phyloP scores from a whole-genome alignment of 2,888 invertebrate genomes.

The Aporophyla nigra region DNA sequence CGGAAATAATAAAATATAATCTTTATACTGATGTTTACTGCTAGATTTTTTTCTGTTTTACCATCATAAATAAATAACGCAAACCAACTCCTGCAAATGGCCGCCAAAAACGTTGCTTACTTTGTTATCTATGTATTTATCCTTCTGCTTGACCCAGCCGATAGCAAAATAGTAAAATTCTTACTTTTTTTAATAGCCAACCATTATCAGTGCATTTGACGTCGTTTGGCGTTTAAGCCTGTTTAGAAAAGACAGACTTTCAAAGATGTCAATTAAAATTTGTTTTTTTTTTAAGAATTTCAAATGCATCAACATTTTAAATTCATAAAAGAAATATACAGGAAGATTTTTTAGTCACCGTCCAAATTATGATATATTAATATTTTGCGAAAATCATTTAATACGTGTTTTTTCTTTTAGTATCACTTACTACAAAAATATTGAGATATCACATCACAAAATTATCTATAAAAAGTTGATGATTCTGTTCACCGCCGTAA shows the following conservation, averaged over 20 bases:
- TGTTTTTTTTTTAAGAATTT: too few relatives aligned
- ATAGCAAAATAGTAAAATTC: neutral
- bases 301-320: too few relatives aligned
- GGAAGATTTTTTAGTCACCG: too few relatives aligned
- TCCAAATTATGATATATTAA: too few relatives aligned
- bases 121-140: neutral
- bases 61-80: neutral
- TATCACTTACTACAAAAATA: too few relatives aligned
- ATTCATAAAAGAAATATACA: too few relatives aligned
- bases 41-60: neutral
- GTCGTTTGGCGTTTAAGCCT: neutral
- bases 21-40: neutral
- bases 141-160: neutral
- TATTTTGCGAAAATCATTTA: too few relatives aligned
- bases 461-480: too few relatives aligned
- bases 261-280: too few relatives aligned
- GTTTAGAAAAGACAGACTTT: neutral
- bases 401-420: too few relatives aligned
- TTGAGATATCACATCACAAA: too few relatives aligned
- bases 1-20: neutral
- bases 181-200: neutral
- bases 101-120: neutral
- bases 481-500: too few relatives aligned
- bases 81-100: neutral
- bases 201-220: neutral